phyloP scores from a whole-genome alignment of 2,113 vertebrate genomes.

The Trichechus manatus region DNA sequence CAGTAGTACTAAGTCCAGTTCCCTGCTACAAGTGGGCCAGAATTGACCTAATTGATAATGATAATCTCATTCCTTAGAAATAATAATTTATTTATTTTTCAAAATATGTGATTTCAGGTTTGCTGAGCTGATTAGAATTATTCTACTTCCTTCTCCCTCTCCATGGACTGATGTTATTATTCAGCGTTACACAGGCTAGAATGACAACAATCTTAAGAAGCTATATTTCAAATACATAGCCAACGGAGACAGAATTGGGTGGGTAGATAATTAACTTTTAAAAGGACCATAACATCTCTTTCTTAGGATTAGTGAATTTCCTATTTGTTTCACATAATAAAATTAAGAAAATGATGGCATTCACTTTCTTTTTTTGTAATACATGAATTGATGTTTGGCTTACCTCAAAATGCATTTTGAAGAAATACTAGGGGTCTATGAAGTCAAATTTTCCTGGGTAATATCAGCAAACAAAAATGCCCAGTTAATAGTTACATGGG shows the following conservation, averaged over 20 bases:
- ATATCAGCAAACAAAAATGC: neutral
- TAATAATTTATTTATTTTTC: neutral
- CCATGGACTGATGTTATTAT: neutral
- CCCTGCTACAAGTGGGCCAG: neutral
- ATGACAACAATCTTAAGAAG: neutral
- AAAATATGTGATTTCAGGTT: neutral
- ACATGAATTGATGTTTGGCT: neutral
- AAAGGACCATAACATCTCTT: neutral
- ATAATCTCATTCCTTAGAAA: neutral
- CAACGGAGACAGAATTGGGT: neutral
- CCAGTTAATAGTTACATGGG: neutral
- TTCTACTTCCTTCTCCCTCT: neutral
- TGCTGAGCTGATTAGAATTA: neutral
- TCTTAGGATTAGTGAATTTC: neutral
- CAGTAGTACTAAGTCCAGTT: neutral
- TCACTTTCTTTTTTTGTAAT: constrained; percentile 1
- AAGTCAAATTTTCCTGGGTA: neutral
- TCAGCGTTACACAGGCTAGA: neutral
- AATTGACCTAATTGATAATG: neutral
- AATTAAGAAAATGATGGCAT: neutral
- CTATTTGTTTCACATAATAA: neutral
- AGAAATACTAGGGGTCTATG: neutral
- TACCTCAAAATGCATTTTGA: neutral
- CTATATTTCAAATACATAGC: neutral
- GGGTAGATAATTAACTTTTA: neutral